Conservation (phyloP, 2,113 vertebrate genomes). For the Xyrauchen texanus region DNA sequence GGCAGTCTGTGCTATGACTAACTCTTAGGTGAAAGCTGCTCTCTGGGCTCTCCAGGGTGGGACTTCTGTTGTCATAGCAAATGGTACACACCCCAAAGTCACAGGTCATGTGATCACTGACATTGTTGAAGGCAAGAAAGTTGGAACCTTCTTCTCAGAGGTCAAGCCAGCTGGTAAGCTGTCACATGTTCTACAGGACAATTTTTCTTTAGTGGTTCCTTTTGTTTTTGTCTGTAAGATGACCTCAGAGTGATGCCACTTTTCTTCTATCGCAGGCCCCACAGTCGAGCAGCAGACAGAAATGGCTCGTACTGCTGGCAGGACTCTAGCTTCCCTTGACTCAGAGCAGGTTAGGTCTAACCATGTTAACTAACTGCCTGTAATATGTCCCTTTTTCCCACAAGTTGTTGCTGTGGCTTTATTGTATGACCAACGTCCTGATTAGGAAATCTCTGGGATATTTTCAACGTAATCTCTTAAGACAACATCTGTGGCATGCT, state of each 20-base stretch:
- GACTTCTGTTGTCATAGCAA: constrained; percentile 95
- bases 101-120: constrained; percentile 97
- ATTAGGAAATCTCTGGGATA: no score
- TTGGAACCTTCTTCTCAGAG: constrained; percentile 98
- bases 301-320: constrained; percentile 90
- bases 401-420: no score
- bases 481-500: no score
- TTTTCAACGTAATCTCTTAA: no score
- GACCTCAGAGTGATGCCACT: background rate
- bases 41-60: constrained; percentile 96
- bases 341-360: constrained; percentile 83
- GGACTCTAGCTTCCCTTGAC: constrained; percentile 82
- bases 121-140: constrained; percentile 96
- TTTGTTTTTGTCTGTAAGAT: background rate
- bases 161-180: constrained; percentile 94
- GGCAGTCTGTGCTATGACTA: background rate
- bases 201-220: background rate
- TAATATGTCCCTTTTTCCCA: no score
- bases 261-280: constrained; percentile 76
- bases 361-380: no score
- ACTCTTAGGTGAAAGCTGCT: constrained; percentile 90
- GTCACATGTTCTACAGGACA: background rate
- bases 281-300: constrained; percentile 96
- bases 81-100: constrained; percentile 95
- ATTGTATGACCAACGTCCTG: no score